Evolutionary conservation across 2,888 invertebrate genomes (phyloP), one percentile per base, ranked within the genome.

Genomic region (Linyphia triangularis): DNA sequence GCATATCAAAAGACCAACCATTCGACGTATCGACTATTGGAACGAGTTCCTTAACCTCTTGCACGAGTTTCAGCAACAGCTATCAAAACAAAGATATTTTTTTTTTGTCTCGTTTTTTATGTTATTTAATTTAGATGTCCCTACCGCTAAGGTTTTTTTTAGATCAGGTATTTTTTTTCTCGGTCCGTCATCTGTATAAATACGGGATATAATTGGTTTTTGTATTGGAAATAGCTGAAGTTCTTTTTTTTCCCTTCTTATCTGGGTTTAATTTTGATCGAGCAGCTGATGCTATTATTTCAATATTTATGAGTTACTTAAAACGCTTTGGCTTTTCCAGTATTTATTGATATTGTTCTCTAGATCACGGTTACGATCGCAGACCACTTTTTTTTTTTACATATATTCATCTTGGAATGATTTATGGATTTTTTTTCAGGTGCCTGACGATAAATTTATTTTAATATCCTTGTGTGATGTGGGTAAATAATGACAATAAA

Each of bases 221-320:
- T 51, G 16, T 73, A 86, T 86, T 65, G 86, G 67, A 81, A 86
- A 86, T 81, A 86, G 67, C 85, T 85, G 51, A 79, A 79, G 79
- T 65, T 63, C 37, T 37, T 65, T 85, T 77, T 84, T 84, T 65
- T n/a, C 59, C 26, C 24, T 37, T 37, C 59, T 59, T 57, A 33
- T 24, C 26, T 26, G 22, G 24, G 30, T 70, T 63, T 70, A 37
- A 77, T 59, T 37, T 57, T 26, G 77, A 77, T 59, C 37, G 24
- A n/a, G 40, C 85, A 85, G 79, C 70, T 85, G 85, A 1, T 22
- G n/a, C 19, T 70, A 30, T 33, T 78, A 61, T 77, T 85, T 70
- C 59, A 63, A 70, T 78, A 78, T 85, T 85, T 85, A 85, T 85
- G 65, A 61, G 59, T 65, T 77, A 70, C 24, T 37, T 0, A 16